Percentiles rank a stretch among this genome's conserved stretches.
Evolutionary conservation across 2,113 vertebrate species (phyloP).

Genomic region (Dinomys branickii): DNA sequence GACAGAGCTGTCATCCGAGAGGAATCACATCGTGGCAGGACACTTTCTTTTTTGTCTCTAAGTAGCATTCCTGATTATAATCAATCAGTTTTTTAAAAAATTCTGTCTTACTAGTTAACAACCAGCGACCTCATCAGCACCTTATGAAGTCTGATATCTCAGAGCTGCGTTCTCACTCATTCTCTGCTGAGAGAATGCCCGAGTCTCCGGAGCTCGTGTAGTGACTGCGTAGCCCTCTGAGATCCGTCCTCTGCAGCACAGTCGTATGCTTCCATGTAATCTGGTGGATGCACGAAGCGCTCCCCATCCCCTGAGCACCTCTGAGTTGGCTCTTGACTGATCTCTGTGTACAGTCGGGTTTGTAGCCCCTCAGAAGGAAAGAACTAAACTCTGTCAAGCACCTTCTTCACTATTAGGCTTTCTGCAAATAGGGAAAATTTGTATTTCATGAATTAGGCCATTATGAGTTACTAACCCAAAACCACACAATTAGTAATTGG

Average conservation of each 20-base stretch:
- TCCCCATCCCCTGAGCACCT: background rate
- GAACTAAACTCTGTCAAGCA: background rate
- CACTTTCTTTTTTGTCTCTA: background rate
- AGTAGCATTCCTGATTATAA: background rate
- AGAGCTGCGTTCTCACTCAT: background rate
- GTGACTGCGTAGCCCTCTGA: background rate
- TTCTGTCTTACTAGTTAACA: background rate
- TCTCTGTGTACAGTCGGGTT: background rate
- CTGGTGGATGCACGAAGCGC: rapidly evolving
- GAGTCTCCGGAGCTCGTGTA: background rate
- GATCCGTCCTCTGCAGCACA: background rate
- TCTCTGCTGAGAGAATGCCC: background rate
- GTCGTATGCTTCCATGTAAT: background rate
- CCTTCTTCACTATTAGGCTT: background rate
- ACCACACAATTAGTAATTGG: background rate
- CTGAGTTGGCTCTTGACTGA: background rate
- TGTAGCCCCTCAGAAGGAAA: background rate
- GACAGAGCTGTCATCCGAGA: background rate
- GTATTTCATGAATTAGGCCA: background rate
- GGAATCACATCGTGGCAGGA: background rate
- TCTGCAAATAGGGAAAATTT: background rate
- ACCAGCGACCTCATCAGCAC: background rate
- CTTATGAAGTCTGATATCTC: background rate
- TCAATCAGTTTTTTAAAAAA: background rate
- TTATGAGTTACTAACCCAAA: constrained; percentile 7